Conservation (phyloP, 2,113 vertebrate species). For the Axis porcinus region DNA sequence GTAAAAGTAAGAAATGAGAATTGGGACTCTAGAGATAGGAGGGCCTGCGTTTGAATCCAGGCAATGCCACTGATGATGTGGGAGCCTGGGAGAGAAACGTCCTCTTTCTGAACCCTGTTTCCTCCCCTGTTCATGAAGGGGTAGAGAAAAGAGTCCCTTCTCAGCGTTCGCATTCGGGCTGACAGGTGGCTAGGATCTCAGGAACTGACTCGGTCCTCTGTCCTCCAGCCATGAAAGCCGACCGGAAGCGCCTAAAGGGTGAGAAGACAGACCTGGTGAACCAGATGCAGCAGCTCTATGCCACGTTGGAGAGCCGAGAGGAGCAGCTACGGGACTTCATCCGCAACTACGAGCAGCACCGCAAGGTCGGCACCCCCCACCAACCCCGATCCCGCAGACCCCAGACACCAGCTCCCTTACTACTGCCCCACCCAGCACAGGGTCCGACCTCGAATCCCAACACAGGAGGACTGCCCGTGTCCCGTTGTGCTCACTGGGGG, state of each 20-base stretch:
- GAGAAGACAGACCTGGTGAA: constrained; percentile 97
- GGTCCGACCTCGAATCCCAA: neutral
- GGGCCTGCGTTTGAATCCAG: neutral
- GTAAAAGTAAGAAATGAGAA: neutral
- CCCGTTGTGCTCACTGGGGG: neutral
- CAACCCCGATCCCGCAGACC: fast-evolving
- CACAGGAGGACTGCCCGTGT: fast-evolving
- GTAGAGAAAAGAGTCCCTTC: neutral
- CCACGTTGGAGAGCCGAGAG: constrained; percentile 96
- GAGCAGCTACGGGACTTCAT: constrained; percentile 99
- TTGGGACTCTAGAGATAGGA: fast-evolving
- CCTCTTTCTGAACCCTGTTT: fast-evolving
- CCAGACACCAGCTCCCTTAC: neutral
- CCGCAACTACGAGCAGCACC: constrained; percentile 97
- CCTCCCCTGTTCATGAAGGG: neutral
- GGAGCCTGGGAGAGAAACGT: neutral
- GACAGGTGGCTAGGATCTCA: fast-evolving
- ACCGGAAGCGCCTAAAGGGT: constrained; percentile 94
- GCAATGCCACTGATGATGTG: fast-evolving
- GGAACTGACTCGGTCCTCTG: neutral
- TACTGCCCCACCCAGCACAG: fast-evolving
- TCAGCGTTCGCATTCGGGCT: neutral
- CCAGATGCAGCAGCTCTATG: constrained; percentile 99
- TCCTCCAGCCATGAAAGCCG: constrained; percentile 94
- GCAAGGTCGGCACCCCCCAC: constrained; percentile 84